phyloP scores from a whole-genome alignment of 2,888 invertebrate species.

The Aphrophora alni region DNA sequence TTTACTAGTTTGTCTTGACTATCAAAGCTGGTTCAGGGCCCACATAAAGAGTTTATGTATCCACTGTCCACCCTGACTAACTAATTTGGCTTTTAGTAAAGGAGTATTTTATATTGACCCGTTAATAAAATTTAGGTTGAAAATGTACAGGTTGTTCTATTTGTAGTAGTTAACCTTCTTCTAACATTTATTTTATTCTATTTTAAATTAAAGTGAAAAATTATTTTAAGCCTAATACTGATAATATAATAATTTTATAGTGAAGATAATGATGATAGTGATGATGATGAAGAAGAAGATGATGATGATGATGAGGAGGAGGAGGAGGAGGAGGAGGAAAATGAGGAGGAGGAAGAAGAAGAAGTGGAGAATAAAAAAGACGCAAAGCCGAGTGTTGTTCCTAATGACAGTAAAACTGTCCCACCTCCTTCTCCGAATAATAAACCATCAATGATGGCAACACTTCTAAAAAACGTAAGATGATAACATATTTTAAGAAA shows the following conservation, averaged over 20 bases:
- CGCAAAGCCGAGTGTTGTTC: slow-evolving; percentile 38
- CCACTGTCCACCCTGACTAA: too few species aligned
- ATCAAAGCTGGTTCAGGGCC: too few species aligned
- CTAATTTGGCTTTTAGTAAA: too few species aligned
- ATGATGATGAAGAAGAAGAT: slow-evolving; percentile 46
- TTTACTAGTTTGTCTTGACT: too few species aligned
- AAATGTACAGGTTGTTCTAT: too few species aligned
- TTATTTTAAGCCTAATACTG: too few species aligned
- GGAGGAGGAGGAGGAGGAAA: slow-evolving; percentile 44
- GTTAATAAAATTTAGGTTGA: too few species aligned
- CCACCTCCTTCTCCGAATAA: background rate
- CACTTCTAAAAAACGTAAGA: slow-evolving; percentile 29
- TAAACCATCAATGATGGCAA: slow-evolving; percentile 9
- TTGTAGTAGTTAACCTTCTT: too few species aligned
- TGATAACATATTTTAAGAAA: background rate
- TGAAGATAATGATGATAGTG: slow-evolving; percentile 44
- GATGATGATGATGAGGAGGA: slow-evolving; percentile 42
- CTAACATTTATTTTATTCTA: too few species aligned
- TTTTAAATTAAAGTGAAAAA: too few species aligned
- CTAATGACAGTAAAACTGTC: slow-evolving; percentile 40
- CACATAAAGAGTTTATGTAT: too few species aligned
- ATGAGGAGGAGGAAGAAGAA: slow-evolving; percentile 44
- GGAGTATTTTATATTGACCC: too few species aligned
- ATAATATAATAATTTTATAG: background rate
- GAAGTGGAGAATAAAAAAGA: slow-evolving; percentile 39